Base-by-base conservation (phyloP, 2,113 vertebrate species). In the Andinoacara biseriatus region DNA sequence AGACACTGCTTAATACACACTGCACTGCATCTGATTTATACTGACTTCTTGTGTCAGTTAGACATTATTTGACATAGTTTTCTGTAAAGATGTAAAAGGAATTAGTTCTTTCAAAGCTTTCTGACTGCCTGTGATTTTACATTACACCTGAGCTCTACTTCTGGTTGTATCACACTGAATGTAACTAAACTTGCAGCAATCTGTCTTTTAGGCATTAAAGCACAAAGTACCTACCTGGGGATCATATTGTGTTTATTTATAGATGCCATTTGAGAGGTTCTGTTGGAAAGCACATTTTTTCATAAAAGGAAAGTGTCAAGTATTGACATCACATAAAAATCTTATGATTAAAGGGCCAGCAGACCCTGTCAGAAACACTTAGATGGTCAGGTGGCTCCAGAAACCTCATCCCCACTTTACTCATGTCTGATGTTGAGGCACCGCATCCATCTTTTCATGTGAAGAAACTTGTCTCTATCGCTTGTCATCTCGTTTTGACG, bases 21-120 rank as follows among this genome's bases (percentile, higher is more conserved):
- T 13, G 2, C 49, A 13, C 35, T 56, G 29, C 26, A 0, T 80
- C 43, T 61, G 20, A 82, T 61, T 85, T 29, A 15, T 18, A 6
- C 22, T 31, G 56, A 49, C 56, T 65, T 79, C 33, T 62, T 46
- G n/a, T 80, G 74, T 85, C 59, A 33, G 60, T 7, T 24, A 14
- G 18, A 76, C 65, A 81, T 67, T 29, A 62, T 67, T 72, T 83
- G 22, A 74, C 63, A 74, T 18, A 80, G 17, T 38, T 67, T 72
- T 76, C 52, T 62, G 40, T 29, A 63, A 69, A 72, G n/a, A 35
- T 81, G 78, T 75, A 13, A 81, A 74, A 80, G 40, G 43, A 58
- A 49, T 63, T 35, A 57, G 8, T 33, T 67, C 14, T 29, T 24
- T 79, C n/a, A 38, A 58, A 69, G 46, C 20, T 54, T 72, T 72